Evolutionary conservation across 2,797 vertebrate species (phyloP).

Genomic region (Hypotaenidia okinawae): DNA sequence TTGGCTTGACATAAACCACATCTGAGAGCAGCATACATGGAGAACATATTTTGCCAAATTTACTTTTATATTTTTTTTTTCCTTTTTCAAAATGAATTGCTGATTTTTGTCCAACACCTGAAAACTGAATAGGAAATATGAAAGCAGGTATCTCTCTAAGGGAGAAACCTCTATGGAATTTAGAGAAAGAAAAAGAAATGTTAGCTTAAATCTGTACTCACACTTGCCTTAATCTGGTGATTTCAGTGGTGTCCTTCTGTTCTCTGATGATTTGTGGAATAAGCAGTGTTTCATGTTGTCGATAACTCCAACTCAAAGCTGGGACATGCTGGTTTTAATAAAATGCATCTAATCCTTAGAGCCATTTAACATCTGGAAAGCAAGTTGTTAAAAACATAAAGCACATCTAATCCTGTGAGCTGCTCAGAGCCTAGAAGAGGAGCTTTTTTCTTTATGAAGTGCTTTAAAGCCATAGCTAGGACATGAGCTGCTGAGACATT

Average conservation of each 20-base stretch:
- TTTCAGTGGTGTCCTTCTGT: constrained; percentile 42
- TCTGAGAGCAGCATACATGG: background rate
- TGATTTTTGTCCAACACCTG: background rate
- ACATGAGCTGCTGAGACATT: background rate
- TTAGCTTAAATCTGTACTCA: constrained; percentile 20
- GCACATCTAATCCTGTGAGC: constrained; percentile 56
- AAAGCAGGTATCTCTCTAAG: background rate
- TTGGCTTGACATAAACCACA: background rate
- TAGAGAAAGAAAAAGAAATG: constrained; percentile 12
- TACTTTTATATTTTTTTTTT: no score
- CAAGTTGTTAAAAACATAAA: constrained; percentile 68
- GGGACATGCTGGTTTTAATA: constrained; percentile 55
- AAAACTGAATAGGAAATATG: background rate
- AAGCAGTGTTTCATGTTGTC: background rate
- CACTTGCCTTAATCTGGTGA: constrained; percentile 43
- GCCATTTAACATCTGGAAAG: constrained; percentile 59
- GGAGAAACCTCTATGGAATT: background rate
- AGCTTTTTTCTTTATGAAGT: constrained; percentile 24
- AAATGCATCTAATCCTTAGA: constrained; percentile 58
- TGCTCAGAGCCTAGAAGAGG: constrained; percentile 32
- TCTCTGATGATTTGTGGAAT: constrained; percentile 18
- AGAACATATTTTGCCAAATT: background rate
- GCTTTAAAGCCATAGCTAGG: constrained; percentile 15
- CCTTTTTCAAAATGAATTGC: background rate
- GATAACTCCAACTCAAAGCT: background rate